A percentile compares a stretch with the other conserved stretches of the same genome.
Conservation (phyloP, 1,140 invertebrate species). For the Meloidogyne hapla region DNA sequence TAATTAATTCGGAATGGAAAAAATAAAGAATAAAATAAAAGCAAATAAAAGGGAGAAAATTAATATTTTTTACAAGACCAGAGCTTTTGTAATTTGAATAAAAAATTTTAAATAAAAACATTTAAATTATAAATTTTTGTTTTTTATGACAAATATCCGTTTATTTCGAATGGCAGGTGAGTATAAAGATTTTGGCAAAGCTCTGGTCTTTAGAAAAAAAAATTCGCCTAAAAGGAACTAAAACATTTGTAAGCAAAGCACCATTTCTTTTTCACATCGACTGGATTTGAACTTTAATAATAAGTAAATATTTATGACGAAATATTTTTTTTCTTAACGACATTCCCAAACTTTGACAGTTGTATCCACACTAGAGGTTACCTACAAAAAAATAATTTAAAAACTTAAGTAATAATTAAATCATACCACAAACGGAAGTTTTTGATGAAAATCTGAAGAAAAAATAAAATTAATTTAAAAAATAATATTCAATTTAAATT, state of each 20-base stretch:
- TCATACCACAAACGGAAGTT: slow-evolving; percentile 45
- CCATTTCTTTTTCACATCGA: neutral
- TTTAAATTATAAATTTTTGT: too few relatives aligned
- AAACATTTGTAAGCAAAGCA: neutral
- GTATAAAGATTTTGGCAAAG: too few relatives aligned
- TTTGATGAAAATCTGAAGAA: slow-evolving; percentile 44
- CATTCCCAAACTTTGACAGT: slow-evolving; percentile 55
- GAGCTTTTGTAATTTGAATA: too few relatives aligned
- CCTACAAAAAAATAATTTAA: neutral
- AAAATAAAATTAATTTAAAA: slow-evolving; percentile 2
- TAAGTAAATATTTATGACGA: neutral
- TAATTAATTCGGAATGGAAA: too few relatives aligned
- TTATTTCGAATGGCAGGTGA: too few relatives aligned
- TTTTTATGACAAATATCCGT: too few relatives aligned
- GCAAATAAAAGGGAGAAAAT: too few relatives aligned
- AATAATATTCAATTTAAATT: slow-evolving; percentile 8
- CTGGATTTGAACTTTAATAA: neutral
- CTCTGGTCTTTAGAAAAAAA: too few relatives aligned
- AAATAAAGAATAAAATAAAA: too few relatives aligned
- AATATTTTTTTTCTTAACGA: slow-evolving; percentile 26
- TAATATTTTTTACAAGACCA: too few relatives aligned
- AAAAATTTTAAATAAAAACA: too few relatives aligned
- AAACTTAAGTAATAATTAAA: neutral
- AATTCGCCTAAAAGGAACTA: neutral
- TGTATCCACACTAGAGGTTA: slow-evolving; percentile 40